Evolutionary conservation across 2,888 invertebrate genomes (phyloP), one percentile per base, ranked within the genome.

Genomic region (Drosophila infuscata): DNA sequence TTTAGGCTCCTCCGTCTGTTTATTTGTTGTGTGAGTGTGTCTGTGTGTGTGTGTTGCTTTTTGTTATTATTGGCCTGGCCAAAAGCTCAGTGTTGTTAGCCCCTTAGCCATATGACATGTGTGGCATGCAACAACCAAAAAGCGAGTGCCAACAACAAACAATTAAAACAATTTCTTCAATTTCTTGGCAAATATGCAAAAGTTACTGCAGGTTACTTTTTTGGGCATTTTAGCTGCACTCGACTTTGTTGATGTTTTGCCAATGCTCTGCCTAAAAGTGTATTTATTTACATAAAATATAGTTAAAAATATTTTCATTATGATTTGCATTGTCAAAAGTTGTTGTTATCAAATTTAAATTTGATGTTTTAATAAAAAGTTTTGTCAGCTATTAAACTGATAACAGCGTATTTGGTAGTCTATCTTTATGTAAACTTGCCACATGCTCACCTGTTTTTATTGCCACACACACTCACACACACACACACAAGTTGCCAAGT

Each of bases 111-210:
- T n/a, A 4, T 70, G 77, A 72, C 74, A 74, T 78, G 72, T 76
- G 46, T 81, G 75, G 70, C 63, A 53, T 59, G 41, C 41, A 29
- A 20, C n/a, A 20, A 3, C n/a, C n/a, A 20, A 3, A 17, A 32
- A 36, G n/a, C n/a, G 49, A 15, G 32, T 46, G 20, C 20, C 20
- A 46, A 17, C 70, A 65, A 60, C 76, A 80, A 82, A 78, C 85
- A 85, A 85, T 85, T 85, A 89, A 89, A 89, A 80, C 75, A 88
- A 89, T 82, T 85, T 88, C 82, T 68, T 75, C 57, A 80, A 80
- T 80, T 71, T 79, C 53, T 56, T 69, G 66, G 70, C 77, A 87
- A 89, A 87, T 84, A 81, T 89, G 74, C 69, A 70, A 74, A 83
- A 80, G 51, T 88, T 82, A 35, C 69, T 63, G 43, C 43, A 36